phyloP scores from a whole-genome alignment of 1,140 invertebrate genomes.

The Meloidogyne exigua region DNA sequence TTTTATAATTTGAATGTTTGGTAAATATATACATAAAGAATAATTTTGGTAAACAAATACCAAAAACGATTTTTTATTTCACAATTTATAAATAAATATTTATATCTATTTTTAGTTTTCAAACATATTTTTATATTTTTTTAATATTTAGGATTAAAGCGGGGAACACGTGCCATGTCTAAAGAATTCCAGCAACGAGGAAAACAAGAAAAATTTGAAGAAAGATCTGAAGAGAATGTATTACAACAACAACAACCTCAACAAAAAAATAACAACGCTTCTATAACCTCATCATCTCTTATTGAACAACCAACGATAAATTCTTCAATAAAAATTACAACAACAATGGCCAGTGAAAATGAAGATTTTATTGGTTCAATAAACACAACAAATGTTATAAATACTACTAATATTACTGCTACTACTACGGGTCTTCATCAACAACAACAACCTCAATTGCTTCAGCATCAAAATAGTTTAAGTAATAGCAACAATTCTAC shows the following conservation, averaged over 20 bases:
- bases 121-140: not conserved
- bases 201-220: not conserved
- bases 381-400: slow-evolving; percentile 3
- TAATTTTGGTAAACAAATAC: not conserved
- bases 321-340: not conserved
- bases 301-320: not conserved
- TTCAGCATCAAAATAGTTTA: slow-evolving; percentile 11
- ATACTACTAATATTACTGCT: not conserved
- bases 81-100: not conserved
- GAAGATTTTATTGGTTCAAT: not conserved
- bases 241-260: not conserved
- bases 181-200: not conserved
- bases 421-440: slow-evolving; percentile 6
- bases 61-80: not conserved
- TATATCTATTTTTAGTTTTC: not conserved
- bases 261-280: not conserved
- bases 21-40: not conserved
- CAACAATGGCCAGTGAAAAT: slow-evolving; percentile 5
- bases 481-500: slow-evolving; percentile 8
- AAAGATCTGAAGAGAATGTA: not conserved
- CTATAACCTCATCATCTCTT: not conserved
- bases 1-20: not conserved
- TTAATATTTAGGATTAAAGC: slow-evolving; percentile 2
- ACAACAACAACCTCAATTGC: slow-evolving; percentile 11
- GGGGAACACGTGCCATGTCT: not conserved